These are phyloP conservation scores for Seriola dumerili DNA, from an alignment of 2,113 vertebrate genomes.

Conservation along the genomic window DNA sequence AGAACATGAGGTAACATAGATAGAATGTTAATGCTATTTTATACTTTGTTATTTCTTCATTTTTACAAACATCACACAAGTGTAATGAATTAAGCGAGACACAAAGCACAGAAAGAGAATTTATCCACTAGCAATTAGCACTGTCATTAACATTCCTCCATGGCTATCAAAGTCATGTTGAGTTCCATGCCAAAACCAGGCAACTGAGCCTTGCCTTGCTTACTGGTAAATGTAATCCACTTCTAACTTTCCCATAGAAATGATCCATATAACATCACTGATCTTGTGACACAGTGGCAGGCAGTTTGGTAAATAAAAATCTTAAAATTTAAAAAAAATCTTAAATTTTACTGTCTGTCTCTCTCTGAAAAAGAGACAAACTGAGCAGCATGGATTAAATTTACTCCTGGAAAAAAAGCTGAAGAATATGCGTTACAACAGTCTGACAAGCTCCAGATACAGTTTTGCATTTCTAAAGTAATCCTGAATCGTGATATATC, in stretches of 20 bases:
- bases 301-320: not conserved
- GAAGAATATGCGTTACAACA: not conserved
- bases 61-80: not conserved
- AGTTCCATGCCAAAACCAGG: not conserved
- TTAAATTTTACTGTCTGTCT: too few species aligned
- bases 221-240: not conserved
- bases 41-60: not conserved
- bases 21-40: not conserved
- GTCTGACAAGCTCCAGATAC: slow-evolving; percentile 1
- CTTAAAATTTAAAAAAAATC: too few species aligned
- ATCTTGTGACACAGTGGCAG: not conserved
- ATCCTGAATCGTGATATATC: not conserved
- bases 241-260: not conserved
- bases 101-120: not conserved
- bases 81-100: not conserved
- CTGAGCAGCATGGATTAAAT: too few species aligned
- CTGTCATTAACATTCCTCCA: slow-evolving; percentile 3
- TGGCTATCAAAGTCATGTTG: not conserved
- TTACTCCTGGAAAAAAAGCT: not conserved
- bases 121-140: not conserved
- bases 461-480: not conserved
- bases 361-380: too few species aligned
- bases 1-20: not conserved
- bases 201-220: not conserved
- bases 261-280: not conserved